Evolutionary conservation across 2,113 vertebrate genomes (phyloP), one percentile per base, ranked within the genome.

Genomic region (Elanoides forficatus): DNA sequence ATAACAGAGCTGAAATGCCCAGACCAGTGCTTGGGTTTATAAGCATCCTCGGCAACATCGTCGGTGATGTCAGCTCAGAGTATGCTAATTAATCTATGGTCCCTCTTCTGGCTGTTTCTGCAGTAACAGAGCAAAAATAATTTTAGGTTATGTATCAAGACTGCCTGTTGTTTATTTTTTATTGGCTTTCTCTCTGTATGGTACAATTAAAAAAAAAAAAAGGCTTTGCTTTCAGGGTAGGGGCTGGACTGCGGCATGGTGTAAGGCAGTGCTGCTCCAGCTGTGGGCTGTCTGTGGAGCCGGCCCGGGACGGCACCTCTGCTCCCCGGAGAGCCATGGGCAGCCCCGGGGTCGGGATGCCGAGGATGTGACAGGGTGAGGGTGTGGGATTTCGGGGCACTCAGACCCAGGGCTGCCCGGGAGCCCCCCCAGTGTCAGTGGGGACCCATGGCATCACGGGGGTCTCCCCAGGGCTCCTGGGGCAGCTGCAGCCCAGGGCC

Each of bases 71-170:
- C 79, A 58, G 93, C 94, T 83, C 81, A 3, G 18, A 78, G 90
- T 4, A 73, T 38, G 15, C 88, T 66, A 55, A 58, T 87, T 89
- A 47, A 97, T 86, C 84, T 32, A 34, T 80, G 87, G 94, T 96
- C 94, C 97, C 96, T 97, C 95, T 97, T 81, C 96, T 92, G 97
- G 95, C 90, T 94, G 82, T 59, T 89, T 58, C 68, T 59, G 90
- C 88, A 81, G 96, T 91, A 96, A 71, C 89, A 91, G 85, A 90
- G 74, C 74, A 83, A 59, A 90, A 90, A 79, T 30, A 40, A 36
- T 34, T 34, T 11, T 1, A 36, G 75, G 71, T 88, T 55, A 9
- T 13, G 38, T 9, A 80, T 56, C 70, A 40, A 29, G 50, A 30
- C n/a, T 48, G 80, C 58, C 68, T 52, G 10, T 36, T 82, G 30